Percentiles rank a stretch among this genome's conserved stretches.
These are phyloP conservation scores for Platysteira castanea DNA, from an alignment of 2,113 vertebrate genomes.

Conservation along the genomic window DNA sequence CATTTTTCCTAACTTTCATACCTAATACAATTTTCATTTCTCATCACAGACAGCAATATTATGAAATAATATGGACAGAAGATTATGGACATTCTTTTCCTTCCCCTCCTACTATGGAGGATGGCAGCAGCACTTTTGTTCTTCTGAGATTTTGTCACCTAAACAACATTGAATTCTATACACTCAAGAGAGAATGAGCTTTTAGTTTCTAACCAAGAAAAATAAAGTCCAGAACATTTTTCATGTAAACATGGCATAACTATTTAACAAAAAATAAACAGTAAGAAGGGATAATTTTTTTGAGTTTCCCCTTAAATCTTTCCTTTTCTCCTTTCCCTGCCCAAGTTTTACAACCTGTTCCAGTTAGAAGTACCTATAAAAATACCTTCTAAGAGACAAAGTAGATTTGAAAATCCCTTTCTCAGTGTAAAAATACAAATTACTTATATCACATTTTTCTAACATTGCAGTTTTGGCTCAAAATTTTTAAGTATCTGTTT, in stretches of 20 bases:
- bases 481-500: slow-evolving; percentile 24
- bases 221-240: neutral
- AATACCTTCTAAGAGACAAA: neutral
- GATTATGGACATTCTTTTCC: neutral
- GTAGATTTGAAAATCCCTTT: neutral
- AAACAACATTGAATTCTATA: neutral
- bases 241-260: neutral
- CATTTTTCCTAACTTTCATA: neutral
- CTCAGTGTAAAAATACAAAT: neutral
- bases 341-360: slow-evolving; percentile 9
- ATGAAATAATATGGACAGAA: neutral
- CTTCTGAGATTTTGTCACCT: neutral
- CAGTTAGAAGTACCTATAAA: neutral
- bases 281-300: neutral
- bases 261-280: neutral
- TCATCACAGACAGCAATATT: neutral
- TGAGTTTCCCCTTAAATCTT: neutral
- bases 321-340: neutral
- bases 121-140: neutral
- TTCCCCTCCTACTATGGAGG: neutral
- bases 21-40: neutral
- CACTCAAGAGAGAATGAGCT: neutral
- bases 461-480: neutral
- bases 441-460: neutral
- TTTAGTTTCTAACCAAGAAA: neutral